Percentiles rank a stretch among this genome's conserved stretches.
Conservation (phyloP, 1,140 invertebrate species). For the Monochamus saltuarius region DNA sequence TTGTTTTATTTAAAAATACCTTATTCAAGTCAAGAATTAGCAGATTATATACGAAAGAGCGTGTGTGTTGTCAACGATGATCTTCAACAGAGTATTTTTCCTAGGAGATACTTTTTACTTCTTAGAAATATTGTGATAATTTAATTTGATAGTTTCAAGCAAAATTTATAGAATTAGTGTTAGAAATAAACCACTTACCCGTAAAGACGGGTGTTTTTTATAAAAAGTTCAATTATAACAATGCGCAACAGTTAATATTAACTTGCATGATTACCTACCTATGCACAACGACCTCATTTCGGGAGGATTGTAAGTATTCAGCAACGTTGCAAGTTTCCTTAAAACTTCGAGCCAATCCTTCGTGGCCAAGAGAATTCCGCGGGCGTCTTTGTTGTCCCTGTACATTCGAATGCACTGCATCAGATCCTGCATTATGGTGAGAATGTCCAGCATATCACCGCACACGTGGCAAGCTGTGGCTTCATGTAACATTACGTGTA, state of each 20-base stretch:
- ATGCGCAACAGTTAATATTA: background rate
- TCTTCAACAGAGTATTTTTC: no score
- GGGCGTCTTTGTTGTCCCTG: constrained; percentile 65
- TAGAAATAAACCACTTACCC: background rate
- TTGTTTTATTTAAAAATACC: no score
- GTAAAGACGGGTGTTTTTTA: no score
- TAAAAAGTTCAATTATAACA: no score
- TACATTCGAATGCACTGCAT: constrained; percentile 68
- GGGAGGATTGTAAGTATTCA: constrained; percentile 88
- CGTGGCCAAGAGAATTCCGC: constrained; percentile 63
- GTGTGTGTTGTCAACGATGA: no score
- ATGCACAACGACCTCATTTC: constrained; percentile 79
- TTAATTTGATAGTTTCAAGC: no score
- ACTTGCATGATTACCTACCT: constrained; percentile 54
- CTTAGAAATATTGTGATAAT: no score
- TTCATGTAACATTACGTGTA: constrained; percentile 93
- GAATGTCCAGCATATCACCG: constrained; percentile 78
- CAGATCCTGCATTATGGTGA: constrained; percentile 74
- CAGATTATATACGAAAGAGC: no score
- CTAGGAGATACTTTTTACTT: no score
- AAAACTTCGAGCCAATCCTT: constrained; percentile 86
- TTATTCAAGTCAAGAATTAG: no score
- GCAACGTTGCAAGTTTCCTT: constrained; percentile 79
- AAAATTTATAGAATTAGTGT: no score
- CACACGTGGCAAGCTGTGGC: constrained; percentile 85